A percentile compares a stretch with the other conserved stretches of the same genome.
These are phyloP conservation scores for Phaetusa simplex DNA, from an alignment of 2,113 vertebrate species.

Conservation along the genomic window DNA sequence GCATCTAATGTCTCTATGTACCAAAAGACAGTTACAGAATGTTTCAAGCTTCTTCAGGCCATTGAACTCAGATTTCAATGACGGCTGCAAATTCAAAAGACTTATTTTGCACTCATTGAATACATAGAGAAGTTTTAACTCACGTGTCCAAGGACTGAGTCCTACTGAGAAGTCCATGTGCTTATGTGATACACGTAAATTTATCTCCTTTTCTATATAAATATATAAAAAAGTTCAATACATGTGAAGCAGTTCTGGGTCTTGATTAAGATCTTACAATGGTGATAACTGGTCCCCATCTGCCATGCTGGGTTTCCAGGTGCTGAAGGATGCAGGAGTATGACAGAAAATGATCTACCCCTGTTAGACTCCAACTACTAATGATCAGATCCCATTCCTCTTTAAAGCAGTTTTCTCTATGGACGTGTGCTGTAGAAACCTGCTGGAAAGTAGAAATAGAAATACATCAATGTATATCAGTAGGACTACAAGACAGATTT, in stretches of 20 bases:
- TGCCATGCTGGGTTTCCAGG: background rate
- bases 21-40: background rate
- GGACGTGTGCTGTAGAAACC: background rate
- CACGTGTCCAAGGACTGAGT: background rate
- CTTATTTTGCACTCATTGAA: background rate
- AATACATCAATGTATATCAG: background rate
- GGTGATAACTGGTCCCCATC: background rate
- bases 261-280: background rate
- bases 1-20: background rate
- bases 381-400: background rate
- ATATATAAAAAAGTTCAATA: background rate
- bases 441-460: background rate
- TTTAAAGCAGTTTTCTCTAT: background rate
- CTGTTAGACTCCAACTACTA: background rate
- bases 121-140: background rate
- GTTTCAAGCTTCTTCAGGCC: background rate
- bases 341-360: background rate
- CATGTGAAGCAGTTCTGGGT: rapidly evolving
- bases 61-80: background rate
- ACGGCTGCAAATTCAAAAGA: background rate
- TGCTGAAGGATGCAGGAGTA: background rate
- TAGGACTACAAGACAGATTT: background rate
- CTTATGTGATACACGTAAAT: background rate
- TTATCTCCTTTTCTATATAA: background rate
- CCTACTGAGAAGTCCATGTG: background rate